Conservation (phyloP, 2,888 invertebrate genomes). For the Zaprionus bogoriensis region DNA sequence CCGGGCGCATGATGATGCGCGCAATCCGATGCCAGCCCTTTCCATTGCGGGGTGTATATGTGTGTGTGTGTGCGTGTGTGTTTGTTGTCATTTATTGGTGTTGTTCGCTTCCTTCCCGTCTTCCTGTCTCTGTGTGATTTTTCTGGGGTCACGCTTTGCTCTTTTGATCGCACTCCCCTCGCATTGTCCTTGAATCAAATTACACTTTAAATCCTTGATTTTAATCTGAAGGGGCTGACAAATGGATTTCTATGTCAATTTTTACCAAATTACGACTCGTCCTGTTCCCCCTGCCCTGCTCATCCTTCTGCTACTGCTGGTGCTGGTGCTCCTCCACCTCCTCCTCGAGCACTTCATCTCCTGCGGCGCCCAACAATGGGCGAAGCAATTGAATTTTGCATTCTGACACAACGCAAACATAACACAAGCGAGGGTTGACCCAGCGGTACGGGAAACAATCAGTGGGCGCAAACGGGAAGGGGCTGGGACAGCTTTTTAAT, state of each 20-base stretch:
- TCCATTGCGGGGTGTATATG: conserved; percentile 50
- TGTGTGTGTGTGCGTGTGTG: too few relatives aligned
- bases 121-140: conserved; percentile 65
- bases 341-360: conserved; percentile 10
- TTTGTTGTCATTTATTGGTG: conserved; percentile 81
- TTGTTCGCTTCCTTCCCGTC: conserved; percentile 35
- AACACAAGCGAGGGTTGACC: conserved; percentile 21
- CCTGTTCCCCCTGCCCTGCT: conserved; percentile 4
- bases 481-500: conserved; percentile 72
- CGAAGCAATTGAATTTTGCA: conserved; percentile 80
- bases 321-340: neutral
- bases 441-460: conserved; percentile 53
- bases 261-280: conserved; percentile 59
- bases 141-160: conserved; percentile 77
- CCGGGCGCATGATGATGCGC: conserved; percentile 5
- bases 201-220: conserved; percentile 82
- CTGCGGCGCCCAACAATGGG: conserved; percentile 39
- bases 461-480: conserved; percentile 44
- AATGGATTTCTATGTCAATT: conserved; percentile 82
- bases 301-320: conserved; percentile 3
- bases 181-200: conserved; percentile 76
- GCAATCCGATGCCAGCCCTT: conserved; percentile 15
- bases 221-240: conserved; percentile 82
- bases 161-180: conserved; percentile 60
- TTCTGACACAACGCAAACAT: conserved; percentile 66